Conservation (phyloP, 2,113 vertebrate species). For the Tyto alba region DNA sequence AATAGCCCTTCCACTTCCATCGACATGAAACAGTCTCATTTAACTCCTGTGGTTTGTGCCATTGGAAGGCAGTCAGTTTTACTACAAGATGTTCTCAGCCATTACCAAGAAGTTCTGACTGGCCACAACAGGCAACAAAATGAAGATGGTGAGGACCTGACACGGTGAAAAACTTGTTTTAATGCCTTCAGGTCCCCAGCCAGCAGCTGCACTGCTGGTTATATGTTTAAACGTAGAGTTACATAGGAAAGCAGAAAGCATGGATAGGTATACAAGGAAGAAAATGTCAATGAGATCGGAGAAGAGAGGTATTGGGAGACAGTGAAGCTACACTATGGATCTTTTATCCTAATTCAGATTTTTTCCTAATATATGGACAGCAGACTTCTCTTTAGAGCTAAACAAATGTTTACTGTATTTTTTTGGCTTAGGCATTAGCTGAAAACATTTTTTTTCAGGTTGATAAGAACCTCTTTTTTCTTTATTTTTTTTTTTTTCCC, state of each 20-base stretch:
- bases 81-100: not conserved
- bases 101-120: not conserved
- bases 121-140: not conserved
- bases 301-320: not conserved
- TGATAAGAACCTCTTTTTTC: not conserved
- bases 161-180: not conserved
- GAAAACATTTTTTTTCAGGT: not conserved
- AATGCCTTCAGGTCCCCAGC: not conserved
- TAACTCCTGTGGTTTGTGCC: not conserved
- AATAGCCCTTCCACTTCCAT: not conserved
- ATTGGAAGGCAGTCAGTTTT: not conserved
- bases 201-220: not conserved
- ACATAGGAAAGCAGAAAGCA: not conserved
- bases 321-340: not conserved
- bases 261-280: not conserved
- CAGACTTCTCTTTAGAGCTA: not conserved
- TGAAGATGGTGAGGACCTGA: not conserved
- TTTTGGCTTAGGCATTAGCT: not conserved
- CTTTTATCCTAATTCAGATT: not conserved
- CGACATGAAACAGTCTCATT: not conserved
- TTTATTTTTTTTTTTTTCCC: no score
- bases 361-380: not conserved
- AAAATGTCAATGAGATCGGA: not conserved
- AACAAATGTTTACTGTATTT: not conserved
- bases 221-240: no score